These are phyloP conservation scores for Rhodeus uyekii DNA, from an alignment of 2,797 vertebrate species.

Conservation along the genomic window DNA sequence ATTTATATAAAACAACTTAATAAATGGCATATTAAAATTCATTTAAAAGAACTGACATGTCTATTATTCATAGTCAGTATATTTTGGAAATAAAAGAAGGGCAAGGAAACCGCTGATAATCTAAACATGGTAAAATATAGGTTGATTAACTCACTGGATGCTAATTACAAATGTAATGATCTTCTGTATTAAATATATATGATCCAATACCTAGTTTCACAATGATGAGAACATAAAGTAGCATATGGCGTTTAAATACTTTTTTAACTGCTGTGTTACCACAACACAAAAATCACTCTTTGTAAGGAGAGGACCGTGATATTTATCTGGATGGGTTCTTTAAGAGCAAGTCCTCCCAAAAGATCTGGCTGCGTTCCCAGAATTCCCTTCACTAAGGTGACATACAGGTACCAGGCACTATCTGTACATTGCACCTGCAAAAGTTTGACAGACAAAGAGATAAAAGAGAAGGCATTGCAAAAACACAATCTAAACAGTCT, in stretches of 20 bases:
- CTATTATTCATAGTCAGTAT: neutral
- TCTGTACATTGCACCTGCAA: constrained; percentile 74
- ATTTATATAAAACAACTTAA: neutral
- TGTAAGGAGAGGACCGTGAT: constrained; percentile 55
- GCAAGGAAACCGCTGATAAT: neutral
- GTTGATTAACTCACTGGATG: neutral
- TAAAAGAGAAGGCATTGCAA: constrained; percentile 51
- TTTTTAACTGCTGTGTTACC: constrained; percentile 13
- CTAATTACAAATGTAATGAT: neutral
- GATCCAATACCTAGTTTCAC: neutral
- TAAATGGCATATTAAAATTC: neutral
- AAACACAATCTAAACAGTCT: constrained; percentile 31
- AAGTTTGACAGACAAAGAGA: constrained; percentile 64
- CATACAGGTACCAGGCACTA: constrained; percentile 62
- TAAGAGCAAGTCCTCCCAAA: constrained; percentile 65
- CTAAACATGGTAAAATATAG: neutral
- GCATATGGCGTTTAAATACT: neutral
- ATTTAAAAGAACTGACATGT: neutral
- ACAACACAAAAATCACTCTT: constrained; percentile 12
- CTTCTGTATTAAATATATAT: neutral
- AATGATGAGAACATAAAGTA: neutral
- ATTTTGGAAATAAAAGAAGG: neutral
- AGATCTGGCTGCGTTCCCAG: constrained; percentile 73
- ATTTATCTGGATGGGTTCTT: constrained; percentile 46
- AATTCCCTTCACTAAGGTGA: constrained; percentile 68